Base-by-base conservation (phyloP, 2,113 vertebrate genomes). In the Delphinapterus leucas region DNA sequence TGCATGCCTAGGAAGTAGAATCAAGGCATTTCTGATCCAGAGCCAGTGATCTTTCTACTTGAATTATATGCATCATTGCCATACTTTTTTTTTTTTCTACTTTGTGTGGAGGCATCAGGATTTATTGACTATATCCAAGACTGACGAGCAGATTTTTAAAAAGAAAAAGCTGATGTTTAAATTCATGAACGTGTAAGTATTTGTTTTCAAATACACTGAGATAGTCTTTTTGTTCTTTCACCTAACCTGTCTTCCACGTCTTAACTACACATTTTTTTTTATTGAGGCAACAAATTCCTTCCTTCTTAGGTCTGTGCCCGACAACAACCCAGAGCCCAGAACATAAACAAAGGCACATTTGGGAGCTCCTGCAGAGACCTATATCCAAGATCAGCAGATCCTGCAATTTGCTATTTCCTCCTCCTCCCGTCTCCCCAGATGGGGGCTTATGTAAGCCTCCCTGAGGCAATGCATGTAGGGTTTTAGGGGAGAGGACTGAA, bases 291-390 rank as follows among this genome's bases (percentile, higher is more conserved):
- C 95, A 97, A 94, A 98, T 97, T 93, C 84, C 61, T 98, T 97
- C 67, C 68, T 94, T 65, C 67, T 97, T 96, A 96, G 71, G 82
- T 96, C 9, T 33, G 10, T 81, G 94, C 61, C 68, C 41, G 53
- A 91, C 67, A 94, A 83, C 90, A 92, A 88, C 55, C 36, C 93
- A 53, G 90, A 68, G 84, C 31, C 81, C 92, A 96, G 95, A 92
- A 94, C 88, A 89, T 97, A 96, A 98, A 98, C 96, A 97, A 97
- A 98, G 95, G 81, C 92, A 84, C 92, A 95, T 97, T 98, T 96
- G 96, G 95, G 97, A 94, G 71, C 96, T 94, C 96, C 96, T 93
- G 67, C 93, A 55, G 96, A 97, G 97, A 95, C 94, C 92, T 90
- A 90, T 93, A 83, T 85, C 87, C 94, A 90, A 91, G 67, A 96